These are phyloP conservation scores for Rhipidura dahli DNA, from an alignment of 2,113 vertebrate species.

Conservation along the genomic window DNA sequence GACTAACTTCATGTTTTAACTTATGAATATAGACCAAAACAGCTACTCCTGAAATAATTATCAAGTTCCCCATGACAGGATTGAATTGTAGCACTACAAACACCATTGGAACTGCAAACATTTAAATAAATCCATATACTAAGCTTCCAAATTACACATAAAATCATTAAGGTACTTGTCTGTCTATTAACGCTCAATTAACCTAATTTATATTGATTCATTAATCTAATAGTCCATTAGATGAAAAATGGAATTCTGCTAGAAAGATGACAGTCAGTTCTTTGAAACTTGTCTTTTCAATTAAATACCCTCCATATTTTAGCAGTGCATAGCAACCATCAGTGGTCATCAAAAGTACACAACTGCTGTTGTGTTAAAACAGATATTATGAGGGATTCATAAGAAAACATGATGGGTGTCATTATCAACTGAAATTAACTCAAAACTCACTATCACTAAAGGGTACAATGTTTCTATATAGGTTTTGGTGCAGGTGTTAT, in stretches of 20 bases:
- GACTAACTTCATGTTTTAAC: neutral
- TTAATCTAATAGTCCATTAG: neutral
- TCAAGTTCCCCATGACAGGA: neutral
- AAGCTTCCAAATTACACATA: neutral
- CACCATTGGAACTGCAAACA: neutral
- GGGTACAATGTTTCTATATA: neutral
- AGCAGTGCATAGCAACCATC: neutral
- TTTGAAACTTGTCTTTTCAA: neutral
- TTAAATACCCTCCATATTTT: neutral
- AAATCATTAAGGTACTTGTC: neutral
- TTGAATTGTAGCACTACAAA: neutral
- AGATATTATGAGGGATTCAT: rapidly evolving
- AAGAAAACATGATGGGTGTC: neutral
- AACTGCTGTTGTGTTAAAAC: rapidly evolving
- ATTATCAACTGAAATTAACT: neutral
- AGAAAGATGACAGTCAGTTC: neutral
- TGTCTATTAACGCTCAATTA: neutral
- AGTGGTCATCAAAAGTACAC: neutral
- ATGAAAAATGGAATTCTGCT: neutral
- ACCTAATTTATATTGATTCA: neutral
- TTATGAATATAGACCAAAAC: neutral
- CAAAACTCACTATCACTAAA: neutral
- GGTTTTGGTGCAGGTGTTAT: neutral
- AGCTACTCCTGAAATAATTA: neutral
- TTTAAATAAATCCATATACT: neutral